Evolutionary conservation across 2,888 invertebrate genomes (phyloP), one percentile per base, ranked within the genome.

Genomic region (Drosophila mettleri): DNA sequence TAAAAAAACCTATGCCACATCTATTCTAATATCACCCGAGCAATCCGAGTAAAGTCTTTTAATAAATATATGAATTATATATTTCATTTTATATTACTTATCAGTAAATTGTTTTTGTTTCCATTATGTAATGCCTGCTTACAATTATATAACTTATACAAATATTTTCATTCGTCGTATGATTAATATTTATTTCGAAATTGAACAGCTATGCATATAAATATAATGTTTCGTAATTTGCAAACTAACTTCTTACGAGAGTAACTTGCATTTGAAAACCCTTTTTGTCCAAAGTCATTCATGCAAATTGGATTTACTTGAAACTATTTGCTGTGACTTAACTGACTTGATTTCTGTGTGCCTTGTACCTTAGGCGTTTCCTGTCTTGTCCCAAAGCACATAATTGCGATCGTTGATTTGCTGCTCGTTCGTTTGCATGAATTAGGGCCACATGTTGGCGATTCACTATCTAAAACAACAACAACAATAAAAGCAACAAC

Each of bases 401-500:
- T 74, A 74, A 78, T 78, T 52, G 48, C 48, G 68, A 55, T 48
- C 74, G 38, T 43, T 54, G 75, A 63, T 53, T 74, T 20, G 29
- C 39, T 41, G 31, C 45, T 46, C 49, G 48, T 58, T 61, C 59
- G 71, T 74, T 78, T 88, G 89, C 81, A 80, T 81, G 85, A 83
- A 83, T 84, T 83, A 83, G 83, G 89, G 83, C 89, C 86, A 85
- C 86, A 85, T 89, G 78, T 78, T 74, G 85, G 79, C 69, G 86
- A 74, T 81, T 63, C 69, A 52, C 64, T 43, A 31, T 45, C 5
- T 38, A 38, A 14, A 33, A 20, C 67, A 48, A 18, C 46, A 54
- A 20, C 52, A 67, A 27, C 63, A 27, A 29, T 53, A 51, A 5
- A 48, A 67, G 22, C 53, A 54, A 41, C 49, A 45, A 75, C 39